Evolutionary conservation across 2,797 vertebrate genomes (phyloP), one percentile per base, ranked within the genome.

Genomic region (Nyctibius grandis): DNA sequence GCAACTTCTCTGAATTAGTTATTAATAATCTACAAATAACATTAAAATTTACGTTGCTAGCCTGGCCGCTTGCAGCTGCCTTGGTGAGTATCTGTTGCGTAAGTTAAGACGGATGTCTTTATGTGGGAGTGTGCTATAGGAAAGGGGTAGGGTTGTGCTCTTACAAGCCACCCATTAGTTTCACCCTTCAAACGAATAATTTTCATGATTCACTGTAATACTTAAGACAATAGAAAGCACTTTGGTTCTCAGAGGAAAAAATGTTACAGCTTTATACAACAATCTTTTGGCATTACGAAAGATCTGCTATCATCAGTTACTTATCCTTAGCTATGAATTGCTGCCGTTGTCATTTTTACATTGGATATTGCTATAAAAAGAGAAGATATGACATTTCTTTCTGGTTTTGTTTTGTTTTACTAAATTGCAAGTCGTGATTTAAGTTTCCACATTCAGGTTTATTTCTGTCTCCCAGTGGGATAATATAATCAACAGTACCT

Each of bases 401-500:
- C 85, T 54, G 26, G 29, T 88, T 97, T 92, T 85, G 82, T 91
- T 97, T 98, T 96, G 94, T 93, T 97, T 97, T 92, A 95, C 94
- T 91, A 96, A 97, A 97, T 95, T 95, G 94, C 79, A 85, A 96
- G 61, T 50, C 2, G 23, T 95, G 95, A 95, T 98, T 97, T 95
- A 94, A 88, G 72, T 85, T 97, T 85, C 84, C 20, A 60, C 53
- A 70, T 97, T 95, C 76, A 59, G 90, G 88, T 96, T 97, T 97
- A 97, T 97, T 98, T 97, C 97, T 97, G 77, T 57, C 82, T 98
- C 96, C 95, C 96, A 38, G 44, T 75, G 90, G 96, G 94, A 80
- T 91, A 94, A 95, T 96, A 93, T 50, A 96, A 97, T 93, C 91
- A 95, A 91, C 59, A 91, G 92, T 93, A 96, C 92, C 60, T 91